Percentiles rank a stretch among this genome's conserved stretches.
phyloP scores from a whole-genome alignment of 2,113 vertebrate species.

The Aegypius monachus region DNA sequence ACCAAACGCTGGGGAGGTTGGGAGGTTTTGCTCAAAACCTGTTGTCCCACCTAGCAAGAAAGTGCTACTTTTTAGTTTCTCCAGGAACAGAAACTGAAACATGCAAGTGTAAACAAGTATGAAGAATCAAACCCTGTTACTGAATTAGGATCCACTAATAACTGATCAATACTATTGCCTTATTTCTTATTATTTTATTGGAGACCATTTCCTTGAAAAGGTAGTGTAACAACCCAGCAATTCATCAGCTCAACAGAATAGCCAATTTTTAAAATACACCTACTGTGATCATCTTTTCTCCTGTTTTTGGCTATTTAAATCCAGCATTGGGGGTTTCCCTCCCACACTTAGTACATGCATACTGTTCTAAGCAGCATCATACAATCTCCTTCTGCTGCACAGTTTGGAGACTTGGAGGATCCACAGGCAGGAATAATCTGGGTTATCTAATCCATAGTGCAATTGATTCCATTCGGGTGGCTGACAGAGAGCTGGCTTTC shows the following conservation, averaged over 20 bases:
- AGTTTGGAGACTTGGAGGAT: background rate
- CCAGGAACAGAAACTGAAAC: background rate
- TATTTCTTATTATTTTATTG: background rate
- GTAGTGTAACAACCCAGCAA: background rate
- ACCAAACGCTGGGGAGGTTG: background rate
- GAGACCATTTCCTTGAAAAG: background rate
- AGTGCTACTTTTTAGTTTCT: background rate
- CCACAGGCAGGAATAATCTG: background rate
- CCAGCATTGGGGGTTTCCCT: background rate
- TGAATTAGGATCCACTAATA: background rate
- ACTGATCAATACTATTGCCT: background rate
- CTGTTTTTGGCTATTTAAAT: background rate
- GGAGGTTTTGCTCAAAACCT: background rate
- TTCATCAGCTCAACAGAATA: background rate
- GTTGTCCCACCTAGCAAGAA: background rate
- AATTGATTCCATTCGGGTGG: background rate
- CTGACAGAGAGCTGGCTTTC: background rate
- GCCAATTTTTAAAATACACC: background rate
- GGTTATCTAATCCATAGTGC: background rate
- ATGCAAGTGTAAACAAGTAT: background rate
- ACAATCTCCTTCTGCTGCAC: background rate
- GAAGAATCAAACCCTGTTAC: background rate
- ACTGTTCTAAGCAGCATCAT: background rate
- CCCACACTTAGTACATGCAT: fast-evolving
- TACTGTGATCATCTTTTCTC: background rate